These are phyloP conservation scores for Ictinia mississippiensis DNA, from an alignment of 2,797 vertebrate species.

Conservation along the genomic window DNA sequence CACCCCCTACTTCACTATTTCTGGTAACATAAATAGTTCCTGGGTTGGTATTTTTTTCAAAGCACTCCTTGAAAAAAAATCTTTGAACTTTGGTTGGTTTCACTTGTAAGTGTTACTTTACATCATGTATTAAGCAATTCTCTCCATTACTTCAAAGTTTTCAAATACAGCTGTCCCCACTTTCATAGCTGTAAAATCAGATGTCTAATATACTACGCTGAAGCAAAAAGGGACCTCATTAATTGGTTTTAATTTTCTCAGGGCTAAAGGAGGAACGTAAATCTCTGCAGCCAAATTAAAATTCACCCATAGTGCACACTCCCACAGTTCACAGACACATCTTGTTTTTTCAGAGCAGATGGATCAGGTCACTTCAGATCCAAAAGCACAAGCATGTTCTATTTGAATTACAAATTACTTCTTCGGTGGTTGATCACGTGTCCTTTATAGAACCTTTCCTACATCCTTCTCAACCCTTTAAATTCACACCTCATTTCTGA, in stretches of 20 bases:
- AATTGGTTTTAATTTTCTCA: background rate
- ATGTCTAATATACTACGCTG: background rate
- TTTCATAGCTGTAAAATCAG: conserved; percentile 9
- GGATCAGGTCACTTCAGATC: background rate
- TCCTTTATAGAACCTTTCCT: background rate
- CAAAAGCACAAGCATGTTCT: background rate
- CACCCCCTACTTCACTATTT: background rate
- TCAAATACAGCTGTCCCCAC: background rate
- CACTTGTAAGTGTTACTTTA: conserved; percentile 24
- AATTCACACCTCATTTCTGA: background rate
- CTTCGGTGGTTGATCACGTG: background rate
- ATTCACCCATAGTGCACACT: background rate
- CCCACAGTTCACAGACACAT: background rate
- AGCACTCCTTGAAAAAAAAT: background rate
- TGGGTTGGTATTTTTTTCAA: conserved; percentile 4
- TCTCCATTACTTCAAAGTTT: conserved; percentile 13
- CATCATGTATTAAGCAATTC: conserved; percentile 1
- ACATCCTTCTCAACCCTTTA: background rate
- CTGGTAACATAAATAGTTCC: conserved; percentile 7
- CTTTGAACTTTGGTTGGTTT: conserved; percentile 32
- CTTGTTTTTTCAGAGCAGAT: background rate
- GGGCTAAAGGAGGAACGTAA: background rate
- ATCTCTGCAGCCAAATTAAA: background rate
- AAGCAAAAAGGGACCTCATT: background rate
- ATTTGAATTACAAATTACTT: background rate